phyloP scores from a whole-genome alignment of 2,888 invertebrate genomes.

The Rotaria sp. region DNA sequence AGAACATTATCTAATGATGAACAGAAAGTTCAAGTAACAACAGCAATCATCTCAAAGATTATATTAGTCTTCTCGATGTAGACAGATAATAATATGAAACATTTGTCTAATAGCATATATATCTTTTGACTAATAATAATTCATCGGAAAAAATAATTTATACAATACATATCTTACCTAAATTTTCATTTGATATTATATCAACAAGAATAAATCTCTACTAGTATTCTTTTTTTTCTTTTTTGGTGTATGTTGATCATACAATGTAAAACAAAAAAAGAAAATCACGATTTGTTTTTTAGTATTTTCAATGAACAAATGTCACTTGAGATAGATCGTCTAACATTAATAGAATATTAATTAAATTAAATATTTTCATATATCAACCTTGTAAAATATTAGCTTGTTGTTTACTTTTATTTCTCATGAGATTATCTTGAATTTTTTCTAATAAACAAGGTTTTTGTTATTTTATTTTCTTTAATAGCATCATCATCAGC shows the following conservation, averaged over 20 bases:
- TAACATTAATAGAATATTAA: background rate
- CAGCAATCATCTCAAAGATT: constrained; percentile 8
- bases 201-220: no score
- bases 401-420: background rate
- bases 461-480: no score
- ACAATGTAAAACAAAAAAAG: no score
- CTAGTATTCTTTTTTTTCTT: no score
- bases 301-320: background rate
- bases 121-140: background rate
- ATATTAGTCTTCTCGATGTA: background rate
- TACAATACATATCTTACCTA: background rate
- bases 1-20: constrained; percentile 19
- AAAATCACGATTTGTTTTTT: no score
- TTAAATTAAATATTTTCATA: background rate
- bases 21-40: constrained; percentile 24
- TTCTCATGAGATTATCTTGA: background rate
- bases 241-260: no score
- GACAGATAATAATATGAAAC: background rate
- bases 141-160: background rate
- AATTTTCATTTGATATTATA: background rate
- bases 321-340: background rate
- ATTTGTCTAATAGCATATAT: background rate
- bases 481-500: background rate
- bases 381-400: background rate
- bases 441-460: background rate